Base-by-base conservation (phyloP, 2,888 invertebrate genomes). In the Beris morrisii region DNA sequence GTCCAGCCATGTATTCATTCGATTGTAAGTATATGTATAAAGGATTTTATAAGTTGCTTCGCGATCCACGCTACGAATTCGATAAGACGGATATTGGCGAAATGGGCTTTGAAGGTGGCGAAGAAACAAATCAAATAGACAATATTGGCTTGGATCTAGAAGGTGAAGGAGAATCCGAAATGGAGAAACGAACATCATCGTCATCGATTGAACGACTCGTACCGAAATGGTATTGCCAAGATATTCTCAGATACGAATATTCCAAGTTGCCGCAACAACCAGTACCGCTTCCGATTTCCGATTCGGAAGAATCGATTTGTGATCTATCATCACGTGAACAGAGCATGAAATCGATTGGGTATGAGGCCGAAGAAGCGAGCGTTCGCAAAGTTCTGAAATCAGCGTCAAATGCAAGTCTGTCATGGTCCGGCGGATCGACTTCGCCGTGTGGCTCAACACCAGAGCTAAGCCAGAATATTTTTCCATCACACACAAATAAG, bases 21-120 rank as follows among this genome's bases (percentile, higher is more conserved):
- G 87, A 91, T 70, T 86, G 87, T n/a, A 86, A 87, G 69, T 88
- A 87, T 71, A 88, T 92, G 84, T 87, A 89, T 71, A 88, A 88
- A 72, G 92, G 92, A 0, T 88, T 83, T 73, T 91, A 85, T 81
- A 83, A 84, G 57, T 85, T 84, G 71, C 82, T 85, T 43, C 83
- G 84, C 69, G 86, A 88, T 74, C 7, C 31, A 5, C 31, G 12
- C 11, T 5, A 2, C 5, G 38, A 15, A 9, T 5, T 31, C n/a
- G 22, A 11, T 30, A 13, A 9, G 13, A 2, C 15, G 6, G 44
- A n/a, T 4, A 13, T 11, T 4, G 13, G 7, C 5, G 48, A 48
- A 31, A 48, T 48, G 31, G 46, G 15, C 4, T 15, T 6, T 7
- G 50, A 32, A 13, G 53, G 53, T 7, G 30, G 9, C 12, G 59